Evolutionary conservation across 2,888 invertebrate genomes (phyloP).

Genomic region (Ichneumoninae sp.): DNA sequence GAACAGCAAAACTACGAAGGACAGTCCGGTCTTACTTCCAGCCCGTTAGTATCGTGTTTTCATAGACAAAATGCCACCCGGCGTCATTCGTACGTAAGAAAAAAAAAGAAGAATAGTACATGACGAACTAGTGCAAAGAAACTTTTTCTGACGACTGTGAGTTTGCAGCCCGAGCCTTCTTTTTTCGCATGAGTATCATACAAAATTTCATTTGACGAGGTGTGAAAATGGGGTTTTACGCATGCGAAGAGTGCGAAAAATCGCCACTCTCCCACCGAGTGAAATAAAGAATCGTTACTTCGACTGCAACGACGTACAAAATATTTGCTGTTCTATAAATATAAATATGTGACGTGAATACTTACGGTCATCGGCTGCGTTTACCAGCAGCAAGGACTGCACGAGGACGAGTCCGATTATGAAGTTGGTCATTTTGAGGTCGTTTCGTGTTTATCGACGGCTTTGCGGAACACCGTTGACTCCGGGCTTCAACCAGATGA

Average conservation of each 20-base stretch:
- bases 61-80: background rate
- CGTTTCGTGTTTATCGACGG: background rate
- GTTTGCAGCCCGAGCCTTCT: too few species aligned
- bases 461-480: background rate
- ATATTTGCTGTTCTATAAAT: background rate
- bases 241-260: too few species aligned
- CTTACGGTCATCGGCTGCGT: constrained; percentile 71
- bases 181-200: too few species aligned
- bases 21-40: too few species aligned
- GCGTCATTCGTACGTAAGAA: background rate
- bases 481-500: background rate
- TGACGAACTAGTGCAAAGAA: background rate
- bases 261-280: too few species aligned
- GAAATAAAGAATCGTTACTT: background rate
- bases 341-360: constrained; percentile 40
- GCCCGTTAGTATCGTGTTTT: too few species aligned
- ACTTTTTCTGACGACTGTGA: background rate
- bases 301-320: background rate
- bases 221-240: too few species aligned
- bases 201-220: too few species aligned
- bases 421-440: constrained; percentile 45
- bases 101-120: background rate
- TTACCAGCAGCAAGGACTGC: constrained; percentile 33
- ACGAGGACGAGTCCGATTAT: constrained; percentile 18
- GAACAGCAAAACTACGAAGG: too few species aligned